Percentiles rank a stretch among this genome's conserved stretches.
Evolutionary conservation across 1,140 invertebrate genomes (phyloP).

Genomic region (Thalassaphorura encarpata): DNA sequence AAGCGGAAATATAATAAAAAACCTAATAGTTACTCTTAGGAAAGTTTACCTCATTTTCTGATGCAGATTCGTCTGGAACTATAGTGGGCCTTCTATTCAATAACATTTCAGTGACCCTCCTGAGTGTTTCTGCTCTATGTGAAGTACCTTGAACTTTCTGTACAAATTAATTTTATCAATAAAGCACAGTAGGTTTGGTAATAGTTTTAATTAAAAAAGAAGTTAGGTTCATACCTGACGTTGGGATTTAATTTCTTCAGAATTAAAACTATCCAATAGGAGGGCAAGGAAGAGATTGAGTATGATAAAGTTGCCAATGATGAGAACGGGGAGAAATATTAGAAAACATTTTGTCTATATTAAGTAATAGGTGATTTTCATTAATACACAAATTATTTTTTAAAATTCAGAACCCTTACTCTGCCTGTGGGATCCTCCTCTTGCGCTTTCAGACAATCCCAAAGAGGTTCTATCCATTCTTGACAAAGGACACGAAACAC

Average conservation of each 20-base stretch:
- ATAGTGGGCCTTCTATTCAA: too few species aligned
- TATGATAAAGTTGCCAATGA: conserved; percentile 92
- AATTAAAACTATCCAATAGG: conserved; percentile 93
- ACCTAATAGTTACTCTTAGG: too few species aligned
- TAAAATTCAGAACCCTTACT: not conserved
- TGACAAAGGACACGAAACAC: conserved; percentile 86
- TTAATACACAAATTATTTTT: not conserved
- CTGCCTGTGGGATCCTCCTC: conserved; percentile 39
- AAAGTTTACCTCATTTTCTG: too few species aligned
- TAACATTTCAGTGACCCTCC: too few species aligned
- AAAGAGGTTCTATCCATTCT: conserved; percentile 85
- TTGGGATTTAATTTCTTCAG: conserved; percentile 43
- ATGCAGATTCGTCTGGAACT: too few species aligned
- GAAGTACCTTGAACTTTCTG: too few species aligned
- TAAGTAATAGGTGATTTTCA: not conserved
- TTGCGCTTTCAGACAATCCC: conserved; percentile 85
- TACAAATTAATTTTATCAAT: too few species aligned
- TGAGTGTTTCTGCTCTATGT: too few species aligned
- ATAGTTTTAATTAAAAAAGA: too few species aligned
- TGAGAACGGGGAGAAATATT: conserved; percentile 74
- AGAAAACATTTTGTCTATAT: conserved; percentile 52
- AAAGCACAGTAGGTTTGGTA: too few species aligned
- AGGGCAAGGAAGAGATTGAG: conserved; percentile 93
- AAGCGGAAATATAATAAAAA: too few species aligned
- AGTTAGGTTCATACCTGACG: conserved; percentile 9